phyloP scores from a whole-genome alignment of 2,888 invertebrate genomes.

The Chesias legatella region DNA sequence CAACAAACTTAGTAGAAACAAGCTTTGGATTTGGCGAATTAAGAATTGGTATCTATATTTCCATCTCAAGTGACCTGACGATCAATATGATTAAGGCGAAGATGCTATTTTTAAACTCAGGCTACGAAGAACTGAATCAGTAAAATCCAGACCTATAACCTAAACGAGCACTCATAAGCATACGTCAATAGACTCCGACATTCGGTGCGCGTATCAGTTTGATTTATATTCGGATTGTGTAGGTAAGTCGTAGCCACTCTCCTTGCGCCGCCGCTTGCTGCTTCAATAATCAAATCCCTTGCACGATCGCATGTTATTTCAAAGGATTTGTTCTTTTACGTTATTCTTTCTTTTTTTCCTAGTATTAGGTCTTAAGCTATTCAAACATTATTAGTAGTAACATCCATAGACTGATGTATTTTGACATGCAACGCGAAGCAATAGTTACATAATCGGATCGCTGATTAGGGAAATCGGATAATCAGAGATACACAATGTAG shows the following conservation, averaged over 20 bases:
- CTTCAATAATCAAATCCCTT: conserved; percentile 21
- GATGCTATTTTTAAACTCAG: too few species aligned
- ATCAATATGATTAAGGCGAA: too few species aligned
- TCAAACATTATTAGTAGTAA: background rate
- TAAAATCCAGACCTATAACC: too few species aligned
- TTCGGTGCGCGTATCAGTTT: conserved; percentile 23
- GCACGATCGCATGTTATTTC: conserved; percentile 1
- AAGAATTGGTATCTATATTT: too few species aligned
- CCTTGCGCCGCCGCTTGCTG: conserved; percentile 20
- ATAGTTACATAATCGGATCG: too few species aligned
- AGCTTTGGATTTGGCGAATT: too few species aligned
- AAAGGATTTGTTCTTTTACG: conserved; percentile 13
- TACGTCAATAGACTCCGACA: conserved; percentile 19
- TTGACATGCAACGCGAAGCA: too few species aligned
- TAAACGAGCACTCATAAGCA: conserved; percentile 8
- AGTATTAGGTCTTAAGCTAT: background rate
- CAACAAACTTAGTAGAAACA: too few species aligned
- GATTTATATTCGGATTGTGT: conserved; percentile 45
- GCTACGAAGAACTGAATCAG: too few species aligned
- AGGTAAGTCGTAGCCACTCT: conserved; percentile 14
- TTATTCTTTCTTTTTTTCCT: conserved; percentile 1
- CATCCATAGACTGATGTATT: background rate
- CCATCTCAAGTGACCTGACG: too few species aligned
- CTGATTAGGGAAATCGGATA: too few species aligned
- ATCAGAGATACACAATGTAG: too few species aligned